These are phyloP conservation scores for Philonicus albiceps DNA, from an alignment of 2,888 invertebrate species.

Conservation along the genomic window DNA sequence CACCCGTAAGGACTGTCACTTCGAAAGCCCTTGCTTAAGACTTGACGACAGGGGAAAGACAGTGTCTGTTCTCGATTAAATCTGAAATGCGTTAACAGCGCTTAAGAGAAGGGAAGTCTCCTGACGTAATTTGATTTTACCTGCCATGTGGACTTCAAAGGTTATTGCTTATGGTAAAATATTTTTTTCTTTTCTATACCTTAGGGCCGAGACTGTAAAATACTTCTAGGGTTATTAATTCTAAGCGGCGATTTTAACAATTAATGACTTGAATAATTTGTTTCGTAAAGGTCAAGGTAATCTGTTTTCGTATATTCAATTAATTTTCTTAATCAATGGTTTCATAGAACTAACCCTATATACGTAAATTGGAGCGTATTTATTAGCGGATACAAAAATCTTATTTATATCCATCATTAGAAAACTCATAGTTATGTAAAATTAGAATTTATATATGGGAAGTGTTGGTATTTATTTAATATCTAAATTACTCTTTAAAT, in stretches of 20 bases:
- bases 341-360: not conserved
- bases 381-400: too few species aligned
- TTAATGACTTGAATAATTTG: not conserved
- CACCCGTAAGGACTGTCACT: not conserved
- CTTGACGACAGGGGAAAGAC: not conserved
- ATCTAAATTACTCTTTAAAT: too few species aligned
- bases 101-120: not conserved
- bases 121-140: not conserved
- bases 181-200: not conserved
- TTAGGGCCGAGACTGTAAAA: not conserved
- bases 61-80: not conserved
- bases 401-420: too few species aligned
- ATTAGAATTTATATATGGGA: too few species aligned
- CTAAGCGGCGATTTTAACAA: not conserved
- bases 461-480: too few species aligned
- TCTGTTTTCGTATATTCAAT: not conserved
- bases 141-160: not conserved
- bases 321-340: not conserved
- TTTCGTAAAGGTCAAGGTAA: not conserved
- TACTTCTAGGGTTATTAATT: not conserved
- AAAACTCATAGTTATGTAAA: too few species aligned
- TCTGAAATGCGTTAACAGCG: not conserved
- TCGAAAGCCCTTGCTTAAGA: not conserved
- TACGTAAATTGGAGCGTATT: not conserved
- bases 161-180: not conserved